Conservation (phyloP, 2,113 vertebrate species). For the Podocnemis expansa region DNA sequence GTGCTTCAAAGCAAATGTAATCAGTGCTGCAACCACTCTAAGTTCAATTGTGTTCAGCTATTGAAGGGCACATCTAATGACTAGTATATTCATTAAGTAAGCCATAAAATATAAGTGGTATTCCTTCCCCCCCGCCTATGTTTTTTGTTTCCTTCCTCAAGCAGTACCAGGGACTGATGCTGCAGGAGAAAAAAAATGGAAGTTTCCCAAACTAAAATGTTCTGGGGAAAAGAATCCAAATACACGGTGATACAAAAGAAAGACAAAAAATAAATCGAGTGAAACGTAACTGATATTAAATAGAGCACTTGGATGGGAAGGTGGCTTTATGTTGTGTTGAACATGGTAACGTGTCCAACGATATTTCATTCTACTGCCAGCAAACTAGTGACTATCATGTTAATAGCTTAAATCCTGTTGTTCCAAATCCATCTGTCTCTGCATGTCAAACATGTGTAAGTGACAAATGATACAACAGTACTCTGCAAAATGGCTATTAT, state of each 20-base stretch:
- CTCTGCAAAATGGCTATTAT: not conserved
- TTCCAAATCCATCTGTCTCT: not conserved
- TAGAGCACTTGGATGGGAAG: not conserved
- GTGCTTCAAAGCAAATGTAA: not conserved
- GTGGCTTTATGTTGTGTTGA: not conserved
- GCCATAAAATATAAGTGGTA: not conserved
- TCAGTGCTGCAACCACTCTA: not conserved
- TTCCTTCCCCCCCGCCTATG: not conserved
- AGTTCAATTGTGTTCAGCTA: not conserved
- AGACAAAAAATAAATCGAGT: not conserved
- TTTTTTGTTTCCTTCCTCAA: not conserved
- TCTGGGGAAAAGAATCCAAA: not conserved
- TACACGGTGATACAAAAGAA: not conserved
- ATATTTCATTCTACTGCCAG: not conserved
- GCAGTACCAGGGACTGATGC: not conserved
- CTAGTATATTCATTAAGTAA: not conserved
- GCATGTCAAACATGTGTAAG: not conserved
- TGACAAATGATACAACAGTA: not conserved
- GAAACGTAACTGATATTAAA: not conserved
- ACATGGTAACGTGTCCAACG: not conserved
- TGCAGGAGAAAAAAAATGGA: not conserved
- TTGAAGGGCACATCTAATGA: not conserved
- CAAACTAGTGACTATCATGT: not conserved
- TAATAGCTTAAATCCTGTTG: not conserved
- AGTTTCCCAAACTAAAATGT: not conserved